Evolutionary conservation across 2,888 invertebrate species (phyloP).

Genomic region (Parnassius smintheus): DNA sequence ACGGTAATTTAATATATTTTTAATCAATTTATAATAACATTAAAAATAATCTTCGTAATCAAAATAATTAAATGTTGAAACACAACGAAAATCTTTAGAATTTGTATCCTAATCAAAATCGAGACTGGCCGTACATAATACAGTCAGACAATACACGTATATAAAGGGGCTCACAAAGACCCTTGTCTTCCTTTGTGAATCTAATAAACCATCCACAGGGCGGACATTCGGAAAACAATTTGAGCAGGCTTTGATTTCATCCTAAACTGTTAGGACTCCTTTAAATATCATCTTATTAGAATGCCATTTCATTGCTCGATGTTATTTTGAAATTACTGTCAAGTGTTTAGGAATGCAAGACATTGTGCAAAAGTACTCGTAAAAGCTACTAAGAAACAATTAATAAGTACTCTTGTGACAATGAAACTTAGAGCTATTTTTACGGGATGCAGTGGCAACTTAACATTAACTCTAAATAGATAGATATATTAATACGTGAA

Average conservation of each 20-base stretch:
- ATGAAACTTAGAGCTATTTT: too few relatives aligned
- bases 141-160: slow-evolving; percentile 26
- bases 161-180: slow-evolving; percentile 26
- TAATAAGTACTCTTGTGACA: too few relatives aligned
- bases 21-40: too few relatives aligned
- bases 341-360: too few relatives aligned
- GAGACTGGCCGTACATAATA: slow-evolving; percentile 29
- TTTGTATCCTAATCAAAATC: slow-evolving; percentile 14
- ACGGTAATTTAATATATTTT: too few relatives aligned
- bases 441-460: too few relatives aligned
- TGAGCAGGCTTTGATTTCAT: slow-evolving; percentile 50
- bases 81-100: slow-evolving; percentile 2
- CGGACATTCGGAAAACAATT: slow-evolving; percentile 67
- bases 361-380: too few relatives aligned
- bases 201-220: slow-evolving; percentile 65
- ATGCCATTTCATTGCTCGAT: slow-evolving; percentile 15
- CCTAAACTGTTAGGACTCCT: slow-evolving; percentile 28
- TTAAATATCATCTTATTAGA: slow-evolving; percentile 26
- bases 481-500: too few relatives aligned
- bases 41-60: not conserved
- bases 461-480: too few relatives aligned
- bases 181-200: slow-evolving; percentile 49
- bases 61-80: not conserved
- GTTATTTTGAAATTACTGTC: slow-evolving; percentile 10
- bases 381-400: too few relatives aligned